These are phyloP conservation scores for Tenthredo mesomela DNA, from an alignment of 2,888 invertebrate genomes.

Conservation along the genomic window DNA sequence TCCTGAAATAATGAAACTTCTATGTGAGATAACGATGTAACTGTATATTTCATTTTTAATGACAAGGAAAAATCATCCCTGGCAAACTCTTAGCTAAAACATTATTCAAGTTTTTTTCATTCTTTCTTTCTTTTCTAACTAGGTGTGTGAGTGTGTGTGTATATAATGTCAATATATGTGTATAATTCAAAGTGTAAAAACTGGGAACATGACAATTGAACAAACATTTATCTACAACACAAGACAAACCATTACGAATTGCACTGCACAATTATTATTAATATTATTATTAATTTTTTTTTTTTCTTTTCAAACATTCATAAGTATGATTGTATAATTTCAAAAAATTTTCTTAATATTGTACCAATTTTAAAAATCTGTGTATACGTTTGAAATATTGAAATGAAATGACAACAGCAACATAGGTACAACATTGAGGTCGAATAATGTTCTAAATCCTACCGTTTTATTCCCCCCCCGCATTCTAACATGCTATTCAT, in stretches of 20 bases:
- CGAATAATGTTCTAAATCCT: neutral
- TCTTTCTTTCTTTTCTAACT: neutral
- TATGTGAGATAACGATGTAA: neutral
- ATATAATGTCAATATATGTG: constrained; percentile 1
- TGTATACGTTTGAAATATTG: neutral
- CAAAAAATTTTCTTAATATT: constrained; percentile 13
- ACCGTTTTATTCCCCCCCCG: neutral
- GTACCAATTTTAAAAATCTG: neutral
- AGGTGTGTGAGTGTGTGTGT: neutral
- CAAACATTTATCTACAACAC: constrained; percentile 59
- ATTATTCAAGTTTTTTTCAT: neutral
- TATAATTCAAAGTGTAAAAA: constrained; percentile 1
- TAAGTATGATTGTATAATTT: neutral
- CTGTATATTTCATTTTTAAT: neutral
- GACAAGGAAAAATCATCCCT: constrained; percentile 4
- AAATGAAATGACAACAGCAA: neutral
- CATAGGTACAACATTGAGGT: neutral
- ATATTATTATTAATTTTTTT: too few species aligned
- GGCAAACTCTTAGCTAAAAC: neutral
- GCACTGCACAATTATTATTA: constrained; percentile 60
- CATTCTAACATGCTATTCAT: neutral
- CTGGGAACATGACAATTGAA: constrained; percentile 54
- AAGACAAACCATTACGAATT: constrained; percentile 62
- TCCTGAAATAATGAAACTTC: neutral
- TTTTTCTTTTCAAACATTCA: neutral